These are phyloP conservation scores for Drosophila rubida DNA, from an alignment of 2,888 invertebrate species.

Conservation along the genomic window DNA sequence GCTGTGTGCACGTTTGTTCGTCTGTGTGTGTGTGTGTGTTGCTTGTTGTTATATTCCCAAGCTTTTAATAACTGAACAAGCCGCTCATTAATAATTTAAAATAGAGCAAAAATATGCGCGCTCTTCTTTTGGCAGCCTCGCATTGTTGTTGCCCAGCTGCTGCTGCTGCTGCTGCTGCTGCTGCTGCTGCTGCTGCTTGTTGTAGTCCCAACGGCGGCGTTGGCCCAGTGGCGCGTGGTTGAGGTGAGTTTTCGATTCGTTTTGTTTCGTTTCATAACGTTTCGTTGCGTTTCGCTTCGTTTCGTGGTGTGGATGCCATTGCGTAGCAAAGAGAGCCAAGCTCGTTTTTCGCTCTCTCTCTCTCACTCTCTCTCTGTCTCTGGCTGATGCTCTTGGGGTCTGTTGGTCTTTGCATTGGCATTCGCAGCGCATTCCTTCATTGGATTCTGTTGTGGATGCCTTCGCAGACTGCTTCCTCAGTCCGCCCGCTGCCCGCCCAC, in stretches of 20 bases:
- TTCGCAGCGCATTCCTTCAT: slow-evolving; percentile 54
- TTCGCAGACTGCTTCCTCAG: slow-evolving; percentile 42
- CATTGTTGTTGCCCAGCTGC: not conserved
- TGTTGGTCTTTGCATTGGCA: slow-evolving; percentile 57
- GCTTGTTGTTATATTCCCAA: slow-evolving; percentile 63
- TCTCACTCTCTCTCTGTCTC: slow-evolving; percentile 3
- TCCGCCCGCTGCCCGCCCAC: slow-evolving; percentile 2
- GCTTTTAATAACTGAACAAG: slow-evolving; percentile 82
- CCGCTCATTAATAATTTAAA: slow-evolving; percentile 81
- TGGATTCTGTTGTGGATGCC: slow-evolving; percentile 51
- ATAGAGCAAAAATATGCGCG: slow-evolving; percentile 74
- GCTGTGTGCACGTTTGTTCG: slow-evolving; percentile 38
- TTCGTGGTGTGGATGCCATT: slow-evolving; percentile 55
- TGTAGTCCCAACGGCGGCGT: slow-evolving; percentile 29
- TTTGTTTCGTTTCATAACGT: slow-evolving; percentile 32
- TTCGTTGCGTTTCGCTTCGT: not conserved
- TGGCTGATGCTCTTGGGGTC: slow-evolving; percentile 6
- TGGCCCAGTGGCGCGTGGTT: slow-evolving; percentile 58
- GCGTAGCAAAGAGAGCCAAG: slow-evolving; percentile 22
- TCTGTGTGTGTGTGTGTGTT: slow-evolving; percentile 4
- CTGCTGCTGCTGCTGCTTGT: slow-evolving; percentile 9
- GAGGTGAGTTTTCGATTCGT: slow-evolving; percentile 50
- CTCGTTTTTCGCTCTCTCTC: not conserved
- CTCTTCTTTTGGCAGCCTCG: slow-evolving; percentile 34
- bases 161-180: slow-evolving; percentile 3